Evolutionary conservation across 1,140 invertebrate genomes (phyloP), one percentile per base, ranked within the genome.

Genomic region (Orchestia grillus): DNA sequence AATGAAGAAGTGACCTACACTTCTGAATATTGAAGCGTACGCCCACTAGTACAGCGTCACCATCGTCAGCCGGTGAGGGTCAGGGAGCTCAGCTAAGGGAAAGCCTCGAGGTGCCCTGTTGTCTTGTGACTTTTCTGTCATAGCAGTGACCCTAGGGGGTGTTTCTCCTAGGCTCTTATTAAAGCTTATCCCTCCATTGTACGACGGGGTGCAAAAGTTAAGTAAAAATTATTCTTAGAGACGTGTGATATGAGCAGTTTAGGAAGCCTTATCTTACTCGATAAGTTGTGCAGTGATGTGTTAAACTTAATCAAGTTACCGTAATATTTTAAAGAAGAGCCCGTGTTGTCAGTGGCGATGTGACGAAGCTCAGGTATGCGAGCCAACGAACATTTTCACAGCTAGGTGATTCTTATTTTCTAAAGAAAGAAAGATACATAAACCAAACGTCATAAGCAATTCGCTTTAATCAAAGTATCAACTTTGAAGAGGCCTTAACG

Each of bases 1-100:
- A 90, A 42, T 44, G n/a, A 42, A 90, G 88, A 90, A 90, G 41
- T 90, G 88, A 90, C 88, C 88, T 44, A 90, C 88, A 90, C 43
- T 90, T 90, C 36, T 90, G 41, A 90, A 90, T 44, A 90, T 90
- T 90, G 43, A 90, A 41, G 88, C 42, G 42, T 19, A 90, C 88
- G 43, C 11, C 62, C 62, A 77, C 62, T 77, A 77, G 62, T 28
- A 8, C 11, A 77, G 62, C 62, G 62, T 77, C 28, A 28, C 11
- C 62, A 36, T 8, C 62, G 62, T 28, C 62, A 28, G 62, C 62
- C 62, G 62, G 62, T 23, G 62, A 28, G 1, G 62, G 28, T 36
- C 62, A 77, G 62, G 11, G 62, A 15, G 62, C 28, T 8, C 62
- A 15, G 62, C 28, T 36, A 8, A 36, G 3, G 62, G 62, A 77